Evolutionary conservation across 2,888 invertebrate genomes (phyloP).

Genomic region (Sinodicranocentrus sp.): DNA sequence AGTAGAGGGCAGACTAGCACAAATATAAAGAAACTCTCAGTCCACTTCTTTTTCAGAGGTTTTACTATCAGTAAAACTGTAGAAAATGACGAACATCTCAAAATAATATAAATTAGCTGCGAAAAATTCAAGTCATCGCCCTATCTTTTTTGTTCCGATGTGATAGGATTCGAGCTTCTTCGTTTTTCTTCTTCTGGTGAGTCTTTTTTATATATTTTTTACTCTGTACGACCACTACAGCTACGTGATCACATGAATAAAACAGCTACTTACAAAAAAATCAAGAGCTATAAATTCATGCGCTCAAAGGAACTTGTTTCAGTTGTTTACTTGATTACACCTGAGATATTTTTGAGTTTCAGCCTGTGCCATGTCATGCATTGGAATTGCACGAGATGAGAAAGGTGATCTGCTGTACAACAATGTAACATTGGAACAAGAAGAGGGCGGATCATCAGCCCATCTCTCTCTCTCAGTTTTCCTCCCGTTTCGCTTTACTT

Average conservation of each 20-base stretch:
- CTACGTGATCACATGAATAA: constrained; percentile 24
- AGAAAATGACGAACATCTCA: constrained; percentile 26
- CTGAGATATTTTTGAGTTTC: constrained; percentile 56
- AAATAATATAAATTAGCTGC: constrained; percentile 28
- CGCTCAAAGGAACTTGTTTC: constrained; percentile 64
- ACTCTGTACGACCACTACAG: not conserved
- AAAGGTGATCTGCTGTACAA: constrained; percentile 24
- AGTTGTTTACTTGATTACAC: constrained; percentile 65
- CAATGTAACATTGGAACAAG: constrained; percentile 37
- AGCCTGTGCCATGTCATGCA: constrained; percentile 30
- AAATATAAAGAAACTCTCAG: too few species aligned
- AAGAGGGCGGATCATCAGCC: constrained; percentile 46
- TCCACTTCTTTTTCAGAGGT: not conserved
- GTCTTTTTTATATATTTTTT: not conserved
- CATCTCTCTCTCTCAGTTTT: constrained; percentile 4
- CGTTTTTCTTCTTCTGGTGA: not conserved
- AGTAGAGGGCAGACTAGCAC: not conserved
- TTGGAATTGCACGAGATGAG: constrained; percentile 46
- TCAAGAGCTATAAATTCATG: constrained; percentile 57
- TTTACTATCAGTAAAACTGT: not conserved
- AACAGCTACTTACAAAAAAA: constrained; percentile 57
- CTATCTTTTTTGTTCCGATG: constrained; percentile 25
- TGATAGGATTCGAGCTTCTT: too few species aligned
- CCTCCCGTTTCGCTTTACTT: too few species aligned
- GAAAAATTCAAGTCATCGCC: constrained; percentile 49